phyloP scores from a whole-genome alignment of 64 coral and sea anemone genomes.

The Pocillopora verrucosa region DNA sequence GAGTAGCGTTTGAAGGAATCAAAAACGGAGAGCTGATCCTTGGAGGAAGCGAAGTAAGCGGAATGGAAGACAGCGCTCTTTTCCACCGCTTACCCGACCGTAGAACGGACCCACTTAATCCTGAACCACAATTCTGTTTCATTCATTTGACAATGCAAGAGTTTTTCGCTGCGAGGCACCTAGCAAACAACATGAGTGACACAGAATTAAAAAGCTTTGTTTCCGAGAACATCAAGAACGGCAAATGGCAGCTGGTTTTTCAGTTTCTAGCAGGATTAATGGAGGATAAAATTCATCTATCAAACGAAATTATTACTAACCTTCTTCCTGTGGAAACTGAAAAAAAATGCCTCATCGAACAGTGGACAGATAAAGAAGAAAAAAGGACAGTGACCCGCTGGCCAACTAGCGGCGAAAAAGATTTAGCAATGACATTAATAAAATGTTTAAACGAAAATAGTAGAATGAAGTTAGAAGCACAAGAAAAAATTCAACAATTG shows the following conservation, averaged over 20 bases:
- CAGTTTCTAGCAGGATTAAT: slow-evolving; percentile 56
- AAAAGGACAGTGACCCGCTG: not conserved
- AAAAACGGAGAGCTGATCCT: no score
- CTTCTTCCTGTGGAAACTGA: no score
- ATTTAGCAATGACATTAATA: not conserved
- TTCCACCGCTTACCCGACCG: not conserved
- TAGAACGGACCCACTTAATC: not conserved
- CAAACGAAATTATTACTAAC: not conserved
- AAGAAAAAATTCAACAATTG: not conserved
- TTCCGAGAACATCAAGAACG: no score
- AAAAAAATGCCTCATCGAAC: no score
- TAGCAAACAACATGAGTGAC: no score
- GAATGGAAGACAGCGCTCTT: slow-evolving; percentile 36
- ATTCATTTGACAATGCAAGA: no score
- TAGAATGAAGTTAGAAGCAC: not conserved
- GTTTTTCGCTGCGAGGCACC: no score
- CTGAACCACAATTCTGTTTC: not conserved
- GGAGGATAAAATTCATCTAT: not conserved
- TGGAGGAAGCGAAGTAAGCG: no score
- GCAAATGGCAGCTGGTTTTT: slow-evolving; percentile 50
- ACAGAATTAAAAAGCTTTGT: no score
- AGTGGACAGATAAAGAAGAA: no score
- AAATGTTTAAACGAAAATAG: not conserved
- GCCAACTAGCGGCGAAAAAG: not conserved
- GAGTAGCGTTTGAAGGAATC: no score